A percentile compares a stretch with the other conserved stretches of the same genome.
These are phyloP conservation scores for Gnatocerus cornutus DNA, from an alignment of 2,888 invertebrate species.

Conservation along the genomic window DNA sequence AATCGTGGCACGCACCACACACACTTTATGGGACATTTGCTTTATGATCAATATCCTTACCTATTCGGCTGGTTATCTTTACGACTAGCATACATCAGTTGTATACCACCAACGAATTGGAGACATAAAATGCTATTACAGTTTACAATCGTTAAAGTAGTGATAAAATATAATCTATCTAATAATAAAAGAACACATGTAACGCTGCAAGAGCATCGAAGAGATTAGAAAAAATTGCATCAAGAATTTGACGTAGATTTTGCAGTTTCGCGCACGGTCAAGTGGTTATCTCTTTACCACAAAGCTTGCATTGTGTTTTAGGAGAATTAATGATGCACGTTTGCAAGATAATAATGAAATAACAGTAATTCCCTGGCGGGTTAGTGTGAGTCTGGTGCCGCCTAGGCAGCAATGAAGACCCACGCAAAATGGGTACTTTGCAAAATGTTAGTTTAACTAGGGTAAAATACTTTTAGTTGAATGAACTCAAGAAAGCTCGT, in stretches of 20 bases:
- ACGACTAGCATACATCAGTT: conserved; percentile 11
- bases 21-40: conserved; percentile 16
- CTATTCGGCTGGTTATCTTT: conserved; percentile 24
- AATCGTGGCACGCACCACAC: conserved; percentile 2
- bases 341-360: conserved; percentile 29
- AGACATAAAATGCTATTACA: conserved; percentile 1
- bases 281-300: conserved; percentile 9
- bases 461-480: no score
- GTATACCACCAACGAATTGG: conserved; percentile 11
- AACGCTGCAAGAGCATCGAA: neutral
- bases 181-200: neutral
- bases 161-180: conserved; percentile 13
- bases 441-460: no score
- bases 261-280: conserved; percentile 8
- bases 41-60: conserved; percentile 24
- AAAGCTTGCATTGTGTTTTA: conserved; percentile 22
- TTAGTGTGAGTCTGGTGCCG: conserved; percentile 10
- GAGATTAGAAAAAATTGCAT: neutral
- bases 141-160: conserved; percentile 10
- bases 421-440: conserved; percentile 1
- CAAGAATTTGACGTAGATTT: conserved; percentile 6
- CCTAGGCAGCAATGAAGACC: neutral
- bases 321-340: conserved; percentile 30
- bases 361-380: conserved; percentile 15
- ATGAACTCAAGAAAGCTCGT: no score